A percentile compares a stretch with the other conserved stretches of the same genome.
These are phyloP conservation scores for Catostylus mosaicus DNA, from an alignment of 30 jellyfish, hydroid and myxozoan species.

Conservation along the genomic window DNA sequence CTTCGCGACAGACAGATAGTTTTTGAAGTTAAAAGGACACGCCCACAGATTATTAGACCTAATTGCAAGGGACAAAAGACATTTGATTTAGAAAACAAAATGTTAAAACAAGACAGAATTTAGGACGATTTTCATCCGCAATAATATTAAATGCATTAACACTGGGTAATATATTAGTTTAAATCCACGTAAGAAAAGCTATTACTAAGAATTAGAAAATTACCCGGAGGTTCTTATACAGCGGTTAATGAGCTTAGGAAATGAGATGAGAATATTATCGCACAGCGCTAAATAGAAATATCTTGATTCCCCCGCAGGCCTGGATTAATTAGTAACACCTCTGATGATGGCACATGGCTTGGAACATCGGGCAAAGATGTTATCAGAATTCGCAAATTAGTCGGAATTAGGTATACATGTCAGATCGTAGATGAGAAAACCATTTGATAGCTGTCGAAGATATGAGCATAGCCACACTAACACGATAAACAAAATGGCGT, in stretches of 20 bases:
- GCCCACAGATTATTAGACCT: neutral
- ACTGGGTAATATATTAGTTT: neutral
- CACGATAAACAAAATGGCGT: too few species aligned
- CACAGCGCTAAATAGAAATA: neutral
- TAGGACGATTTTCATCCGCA: neutral
- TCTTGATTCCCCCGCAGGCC: conserved; percentile 7
- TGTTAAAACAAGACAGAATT: neutral
- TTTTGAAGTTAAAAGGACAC: neutral
- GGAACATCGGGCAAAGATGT: neutral
- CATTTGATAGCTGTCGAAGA: neutral
- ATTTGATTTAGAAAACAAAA: neutral
- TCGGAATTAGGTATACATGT: neutral
- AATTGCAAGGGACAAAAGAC: neutral
- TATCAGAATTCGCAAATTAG: neutral
- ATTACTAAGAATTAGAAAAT: conserved; percentile 6
- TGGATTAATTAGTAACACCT: conserved; percentile 7
- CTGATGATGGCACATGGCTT: conserved; percentile 7
- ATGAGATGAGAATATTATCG: neutral
- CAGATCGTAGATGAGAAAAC: neutral
- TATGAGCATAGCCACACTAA: too few species aligned
- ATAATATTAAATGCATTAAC: neutral
- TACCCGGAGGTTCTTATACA: conserved; percentile 27
- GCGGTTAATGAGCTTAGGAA: conserved; percentile 13
- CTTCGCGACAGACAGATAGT: neutral
- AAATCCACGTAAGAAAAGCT: neutral